phyloP scores from a whole-genome alignment of 1,140 invertebrate genomes.

The Panagrolaimus sp. region DNA sequence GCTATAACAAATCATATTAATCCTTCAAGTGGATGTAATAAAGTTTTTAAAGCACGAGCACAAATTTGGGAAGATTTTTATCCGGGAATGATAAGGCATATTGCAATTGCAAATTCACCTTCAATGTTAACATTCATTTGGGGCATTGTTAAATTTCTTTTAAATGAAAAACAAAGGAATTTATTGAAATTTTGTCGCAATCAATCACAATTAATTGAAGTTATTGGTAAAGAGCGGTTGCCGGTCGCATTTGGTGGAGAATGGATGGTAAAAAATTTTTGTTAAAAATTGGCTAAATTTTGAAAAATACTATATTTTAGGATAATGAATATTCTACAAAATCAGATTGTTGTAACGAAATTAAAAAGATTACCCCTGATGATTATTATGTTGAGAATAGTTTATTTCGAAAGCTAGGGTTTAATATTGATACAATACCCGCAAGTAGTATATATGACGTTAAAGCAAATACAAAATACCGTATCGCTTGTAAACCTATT shows the following conservation, averaged over 20 bases:
- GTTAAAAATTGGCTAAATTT: conserved; percentile 6
- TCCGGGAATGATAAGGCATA: conserved; percentile 23
- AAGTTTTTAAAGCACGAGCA: conserved; percentile 23
- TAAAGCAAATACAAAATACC: conserved; percentile 16
- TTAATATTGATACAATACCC: conserved; percentile 13
- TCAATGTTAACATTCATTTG: conserved; percentile 20
- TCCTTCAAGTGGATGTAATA: conserved; percentile 21
- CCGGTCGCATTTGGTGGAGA: conserved; percentile 25
- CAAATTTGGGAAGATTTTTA: conserved; percentile 26
- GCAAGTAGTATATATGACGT: not conserved
- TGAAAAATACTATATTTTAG: conserved; percentile 15
- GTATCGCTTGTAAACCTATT: conserved; percentile 7
- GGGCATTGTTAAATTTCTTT: conserved; percentile 19
- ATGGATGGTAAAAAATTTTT: conserved; percentile 19
- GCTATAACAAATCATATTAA: conserved; percentile 19
- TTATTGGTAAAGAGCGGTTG: conserved; percentile 12
- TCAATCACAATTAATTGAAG: conserved; percentile 1
- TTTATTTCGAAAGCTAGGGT: conserved; percentile 13
- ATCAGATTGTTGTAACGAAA: conserved; percentile 24
- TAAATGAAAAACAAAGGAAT: conserved; percentile 22
- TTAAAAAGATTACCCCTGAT: conserved; percentile 15
- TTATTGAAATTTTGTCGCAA: conserved; percentile 20
- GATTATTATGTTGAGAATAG: conserved; percentile 18
- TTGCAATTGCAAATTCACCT: conserved; percentile 21
- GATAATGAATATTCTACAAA: conserved; percentile 16